Conservation (phyloP, 2,797 vertebrate species). For the Oceanodroma leucorhoa region DNA sequence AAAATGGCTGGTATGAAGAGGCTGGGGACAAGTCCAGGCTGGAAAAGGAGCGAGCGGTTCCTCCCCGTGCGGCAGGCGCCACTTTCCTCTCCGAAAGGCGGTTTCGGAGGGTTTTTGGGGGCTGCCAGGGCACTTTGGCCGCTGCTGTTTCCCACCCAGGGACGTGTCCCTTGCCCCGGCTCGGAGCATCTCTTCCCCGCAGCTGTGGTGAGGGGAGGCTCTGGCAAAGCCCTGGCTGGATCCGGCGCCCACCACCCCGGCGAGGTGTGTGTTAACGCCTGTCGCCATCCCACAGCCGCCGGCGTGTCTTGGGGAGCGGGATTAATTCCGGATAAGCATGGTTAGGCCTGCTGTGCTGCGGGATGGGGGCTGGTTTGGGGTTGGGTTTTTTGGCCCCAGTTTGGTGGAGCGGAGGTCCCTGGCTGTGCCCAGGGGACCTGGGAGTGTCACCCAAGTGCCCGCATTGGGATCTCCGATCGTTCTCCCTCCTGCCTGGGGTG, state of each 20-base stretch:
- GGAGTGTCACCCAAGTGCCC: neutral
- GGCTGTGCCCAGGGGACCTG: neutral
- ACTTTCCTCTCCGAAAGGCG: neutral
- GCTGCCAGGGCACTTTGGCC: neutral
- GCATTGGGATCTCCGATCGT: rapidly evolving
- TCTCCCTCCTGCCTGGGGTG: neutral
- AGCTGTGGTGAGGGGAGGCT: rapidly evolving
- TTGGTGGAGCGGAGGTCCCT: neutral
- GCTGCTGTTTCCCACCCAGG: rapidly evolving
- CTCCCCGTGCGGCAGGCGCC: rapidly evolving
- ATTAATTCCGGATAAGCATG: neutral
- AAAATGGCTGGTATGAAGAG: slow-evolving; percentile 59
- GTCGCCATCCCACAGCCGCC: neutral
- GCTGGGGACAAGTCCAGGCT: slow-evolving; percentile 51
- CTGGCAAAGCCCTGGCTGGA: neutral
- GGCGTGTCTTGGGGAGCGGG: neutral
- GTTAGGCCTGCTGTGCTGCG: neutral
- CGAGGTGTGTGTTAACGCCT: neutral
- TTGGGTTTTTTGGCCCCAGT: neutral
- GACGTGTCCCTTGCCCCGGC: rapidly evolving
- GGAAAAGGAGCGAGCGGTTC: neutral
- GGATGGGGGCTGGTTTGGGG: neutral
- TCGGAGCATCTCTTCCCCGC: neutral
- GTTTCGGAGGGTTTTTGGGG: neutral
- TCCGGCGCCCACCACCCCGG: rapidly evolving